Evolutionary conservation across 2,113 vertebrate species (phyloP).

Genomic region (Nannobrachium achirus): DNA sequence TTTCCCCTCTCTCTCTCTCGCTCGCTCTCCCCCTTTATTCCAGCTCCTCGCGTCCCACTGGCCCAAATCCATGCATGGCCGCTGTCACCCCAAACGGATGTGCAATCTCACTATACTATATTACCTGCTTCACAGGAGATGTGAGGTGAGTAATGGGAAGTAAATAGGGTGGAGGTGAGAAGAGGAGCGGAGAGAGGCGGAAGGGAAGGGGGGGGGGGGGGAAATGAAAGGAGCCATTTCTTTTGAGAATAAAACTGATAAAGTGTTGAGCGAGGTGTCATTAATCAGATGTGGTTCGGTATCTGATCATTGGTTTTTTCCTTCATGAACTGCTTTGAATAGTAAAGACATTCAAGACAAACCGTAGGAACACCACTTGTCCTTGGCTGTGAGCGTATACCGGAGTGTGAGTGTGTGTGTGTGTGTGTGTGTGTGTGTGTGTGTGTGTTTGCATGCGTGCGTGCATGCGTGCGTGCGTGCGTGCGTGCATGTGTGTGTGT

Average conservation of each 20-base stretch:
- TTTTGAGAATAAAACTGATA: conserved; percentile 68
- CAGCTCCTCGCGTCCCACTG: conserved; percentile 45
- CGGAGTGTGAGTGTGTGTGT: not conserved
- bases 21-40: conserved; percentile 12
- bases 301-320: conserved; percentile 45
- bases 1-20: conserved; percentile 10
- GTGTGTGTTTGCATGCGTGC: conserved; percentile 12
- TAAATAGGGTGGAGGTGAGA: conserved; percentile 38
- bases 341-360: conserved; percentile 31
- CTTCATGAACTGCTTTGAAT: conserved; percentile 45
- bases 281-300: conserved; percentile 68
- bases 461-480: not conserved
- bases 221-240: conserved; percentile 51
- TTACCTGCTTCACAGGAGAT: conserved; percentile 46
- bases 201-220: conserved; percentile 18
- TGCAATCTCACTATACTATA: conserved; percentile 71
- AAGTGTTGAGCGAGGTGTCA: conserved; percentile 52
- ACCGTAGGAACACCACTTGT: conserved; percentile 23
- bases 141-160: conserved; percentile 66
- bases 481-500: not conserved
- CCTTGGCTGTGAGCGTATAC: conserved; percentile 32
- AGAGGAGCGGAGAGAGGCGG: conserved; percentile 30
- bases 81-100: conserved; percentile 73
- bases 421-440: conserved; percentile 15
- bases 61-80: conserved; percentile 61